phyloP scores from a whole-genome alignment of 2,888 invertebrate species.

The Drosophila leonis region DNA sequence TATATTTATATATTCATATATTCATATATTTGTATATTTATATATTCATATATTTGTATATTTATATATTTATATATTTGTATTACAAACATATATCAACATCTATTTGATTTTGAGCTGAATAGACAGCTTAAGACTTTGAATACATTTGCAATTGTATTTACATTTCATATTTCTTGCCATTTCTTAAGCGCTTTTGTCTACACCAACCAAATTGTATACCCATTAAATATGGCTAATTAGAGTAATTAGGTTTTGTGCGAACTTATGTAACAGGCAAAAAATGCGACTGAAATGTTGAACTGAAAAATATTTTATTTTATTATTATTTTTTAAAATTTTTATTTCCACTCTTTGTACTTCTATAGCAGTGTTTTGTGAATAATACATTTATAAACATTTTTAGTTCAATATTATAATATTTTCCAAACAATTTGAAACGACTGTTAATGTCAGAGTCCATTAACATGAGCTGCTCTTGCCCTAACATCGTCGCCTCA shows the following conservation, averaged over 20 bases:
- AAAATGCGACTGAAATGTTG: too few relatives aligned
- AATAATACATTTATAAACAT: too few relatives aligned
- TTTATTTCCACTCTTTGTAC: too few relatives aligned
- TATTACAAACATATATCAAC: not conserved
- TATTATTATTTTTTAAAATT: too few relatives aligned
- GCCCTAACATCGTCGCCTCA: too few relatives aligned
- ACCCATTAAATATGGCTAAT: not conserved
- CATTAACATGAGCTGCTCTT: too few relatives aligned
- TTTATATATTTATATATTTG: not conserved
- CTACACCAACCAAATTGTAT: not conserved
- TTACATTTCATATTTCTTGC: not conserved
- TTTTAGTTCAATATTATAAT: too few relatives aligned
- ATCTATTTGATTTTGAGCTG: not conserved
- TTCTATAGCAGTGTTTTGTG: too few relatives aligned
- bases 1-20: not conserved
- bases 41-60: not conserved
- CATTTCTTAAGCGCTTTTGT: not conserved
- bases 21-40: not conserved
- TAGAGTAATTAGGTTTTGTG: not conserved
- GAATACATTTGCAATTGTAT: not conserved
- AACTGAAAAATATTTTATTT: too few relatives aligned
- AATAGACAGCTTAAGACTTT: not conserved
- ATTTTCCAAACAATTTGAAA: too few relatives aligned
- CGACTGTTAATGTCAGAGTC: too few relatives aligned
- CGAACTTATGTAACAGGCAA: not conserved